These are phyloP conservation scores for Yponomeuta sedellus DNA, from an alignment of 2,888 invertebrate species.

Conservation along the genomic window DNA sequence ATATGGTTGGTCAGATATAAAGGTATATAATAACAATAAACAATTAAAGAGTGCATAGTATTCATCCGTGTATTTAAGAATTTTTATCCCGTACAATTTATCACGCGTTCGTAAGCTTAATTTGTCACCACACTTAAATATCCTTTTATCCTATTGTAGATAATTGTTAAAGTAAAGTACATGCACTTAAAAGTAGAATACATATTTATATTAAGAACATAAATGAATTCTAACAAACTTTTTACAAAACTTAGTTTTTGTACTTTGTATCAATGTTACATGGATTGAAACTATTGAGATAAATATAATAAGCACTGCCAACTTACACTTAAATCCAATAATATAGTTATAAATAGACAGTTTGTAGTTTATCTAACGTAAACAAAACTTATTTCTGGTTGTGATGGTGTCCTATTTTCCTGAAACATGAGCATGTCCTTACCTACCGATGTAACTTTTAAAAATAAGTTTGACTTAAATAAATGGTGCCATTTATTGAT, in stretches of 20 bases:
- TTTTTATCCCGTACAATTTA: too few relatives aligned
- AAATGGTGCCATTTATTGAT: slow-evolving; percentile 62
- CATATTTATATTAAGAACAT: not conserved
- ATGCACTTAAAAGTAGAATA: not conserved
- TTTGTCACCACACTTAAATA: too few relatives aligned
- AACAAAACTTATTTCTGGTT: slow-evolving; percentile 40
- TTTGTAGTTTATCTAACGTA: not conserved
- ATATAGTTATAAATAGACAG: not conserved
- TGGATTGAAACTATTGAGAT: not conserved
- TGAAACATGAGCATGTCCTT: slow-evolving; percentile 20
- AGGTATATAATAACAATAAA: too few relatives aligned
- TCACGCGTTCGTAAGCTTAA: too few relatives aligned
- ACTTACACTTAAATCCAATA: not conserved
- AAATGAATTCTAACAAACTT: not conserved
- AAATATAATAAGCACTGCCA: not conserved
- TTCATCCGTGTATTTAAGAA: too few relatives aligned
- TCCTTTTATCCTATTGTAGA: not conserved
- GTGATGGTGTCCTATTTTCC: slow-evolving; percentile 47
- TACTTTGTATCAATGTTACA: not conserved
- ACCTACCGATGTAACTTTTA: slow-evolving; percentile 13
- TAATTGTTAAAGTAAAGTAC: not conserved
- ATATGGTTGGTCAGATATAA: too few relatives aligned
- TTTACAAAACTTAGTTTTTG: not conserved
- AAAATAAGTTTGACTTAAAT: slow-evolving; percentile 29
- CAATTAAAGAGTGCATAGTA: too few relatives aligned